Evolutionary conservation across 1,140 invertebrate genomes (phyloP).

Genomic region (Drosophila nebulosa): DNA sequence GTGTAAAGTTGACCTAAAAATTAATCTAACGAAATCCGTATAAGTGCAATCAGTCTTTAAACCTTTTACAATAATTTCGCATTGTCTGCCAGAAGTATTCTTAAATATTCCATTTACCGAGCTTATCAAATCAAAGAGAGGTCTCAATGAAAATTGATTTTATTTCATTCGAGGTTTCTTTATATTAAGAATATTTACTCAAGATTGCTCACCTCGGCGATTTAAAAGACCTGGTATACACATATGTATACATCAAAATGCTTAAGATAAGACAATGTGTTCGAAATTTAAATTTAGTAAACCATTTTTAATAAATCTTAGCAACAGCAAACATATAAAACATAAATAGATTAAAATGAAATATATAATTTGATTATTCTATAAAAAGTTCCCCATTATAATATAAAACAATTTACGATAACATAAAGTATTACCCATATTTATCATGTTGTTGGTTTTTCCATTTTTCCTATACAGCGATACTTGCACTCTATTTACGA

Average conservation of each 20-base stretch:
- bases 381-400: background rate
- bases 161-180: background rate
- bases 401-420: background rate
- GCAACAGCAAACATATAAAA: background rate
- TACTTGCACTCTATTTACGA: slow-evolving; percentile 88
- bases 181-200: background rate
- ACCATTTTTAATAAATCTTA: no score
- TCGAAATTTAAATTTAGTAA: no score
- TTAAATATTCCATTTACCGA: slow-evolving; percentile 24
- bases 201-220: background rate
- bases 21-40: background rate
- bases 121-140: slow-evolving; percentile 49
- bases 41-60: background rate
- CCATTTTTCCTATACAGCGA: slow-evolving; percentile 82
- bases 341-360: background rate
- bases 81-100: slow-evolving; percentile 33
- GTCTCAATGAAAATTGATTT: slow-evolving; percentile 28
- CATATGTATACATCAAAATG: background rate
- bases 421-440: background rate
- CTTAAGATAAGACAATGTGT: background rate
- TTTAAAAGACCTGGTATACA: background rate
- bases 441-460: background rate
- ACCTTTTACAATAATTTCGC: slow-evolving; percentile 42
- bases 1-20: background rate
- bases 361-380: background rate